Conservation (phyloP, 2,113 vertebrate species). For the Miniopterus natalensis region DNA sequence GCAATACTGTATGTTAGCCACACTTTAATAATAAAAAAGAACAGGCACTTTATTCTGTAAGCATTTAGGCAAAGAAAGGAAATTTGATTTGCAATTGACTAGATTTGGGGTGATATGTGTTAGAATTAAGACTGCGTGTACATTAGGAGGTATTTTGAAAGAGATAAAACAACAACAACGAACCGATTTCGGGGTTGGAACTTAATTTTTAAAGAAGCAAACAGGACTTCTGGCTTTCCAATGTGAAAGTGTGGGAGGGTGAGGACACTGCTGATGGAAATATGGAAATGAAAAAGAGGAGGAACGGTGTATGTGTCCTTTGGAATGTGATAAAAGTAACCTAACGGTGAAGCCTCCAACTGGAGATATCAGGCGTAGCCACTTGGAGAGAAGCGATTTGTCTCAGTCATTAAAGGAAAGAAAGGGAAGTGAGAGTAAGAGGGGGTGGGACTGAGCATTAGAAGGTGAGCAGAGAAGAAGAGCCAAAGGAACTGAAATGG, state of each 20-base stretch:
- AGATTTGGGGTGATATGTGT: background rate
- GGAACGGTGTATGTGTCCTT: background rate
- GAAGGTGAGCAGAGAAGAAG: slow-evolving; percentile 1
- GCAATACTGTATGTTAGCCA: background rate
- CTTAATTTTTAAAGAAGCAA: background rate
- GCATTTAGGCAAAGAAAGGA: slow-evolving; percentile 21
- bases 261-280: background rate
- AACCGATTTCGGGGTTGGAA: background rate
- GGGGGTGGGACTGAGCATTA: background rate
- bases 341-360: background rate
- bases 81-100: slow-evolving; percentile 6
- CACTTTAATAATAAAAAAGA: background rate
- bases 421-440: slow-evolving; percentile 9
- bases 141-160: background rate
- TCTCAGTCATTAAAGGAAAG: slow-evolving; percentile 2
- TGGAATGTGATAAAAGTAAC: background rate
- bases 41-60: slow-evolving; percentile 1
- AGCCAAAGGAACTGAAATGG: background rate
- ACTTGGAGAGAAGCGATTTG: background rate
- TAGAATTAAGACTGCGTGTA: background rate
- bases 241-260: background rate
- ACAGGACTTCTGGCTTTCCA: slow-evolving; percentile 24
- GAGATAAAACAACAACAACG: background rate
- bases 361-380: background rate
- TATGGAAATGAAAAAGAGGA: background rate